Base-by-base conservation (phyloP, 2,797 vertebrate genomes). In the Phylloscopus collybita region DNA sequence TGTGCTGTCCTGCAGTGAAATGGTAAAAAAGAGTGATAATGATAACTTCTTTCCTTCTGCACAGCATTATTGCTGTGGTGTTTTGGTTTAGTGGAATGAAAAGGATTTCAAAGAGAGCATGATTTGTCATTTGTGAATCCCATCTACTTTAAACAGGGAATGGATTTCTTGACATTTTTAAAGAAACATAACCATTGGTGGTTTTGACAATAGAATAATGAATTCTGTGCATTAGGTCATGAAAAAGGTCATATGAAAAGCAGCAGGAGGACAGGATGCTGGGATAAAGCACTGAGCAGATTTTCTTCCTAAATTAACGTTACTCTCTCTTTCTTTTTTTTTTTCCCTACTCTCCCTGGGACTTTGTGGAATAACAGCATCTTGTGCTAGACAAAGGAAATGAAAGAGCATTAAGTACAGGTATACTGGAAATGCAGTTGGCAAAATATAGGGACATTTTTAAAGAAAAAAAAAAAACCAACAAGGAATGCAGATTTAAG, bases 401-500 rank as follows among this genome's bases (percentile, higher is more conserved):
- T 79, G 62, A 93, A 73, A 92, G 56, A 85, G 38, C 71, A 64
- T 90, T 91, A 93, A 88, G 62, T 49, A 62, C 22, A 95, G 86
- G 80, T 70, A 86, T 47, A 59, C 81, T 88, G 80, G 57, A 87
- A 89, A 88, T 18, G 49, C 3, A 2, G 44, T 50, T 69, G n/a
- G 80, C 66, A 71, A 90, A 96, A 83, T 89, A 70, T 17, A 50
- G 66, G 34, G 70, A 61, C 32, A 53, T 86, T 94, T 92, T 56
- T 90, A 51, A 71, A 80, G 51, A 66, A 85, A 85, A 82, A 85
- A 85, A 82, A 70, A 70, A 94, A 72, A 19, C 11, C 34, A 64
- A 65, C 18, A 87, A 92, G 72, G 87, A 96, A 96, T 95, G 92
- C 83, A 82, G 71, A 88, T 81, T 85, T 95, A 97, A 97, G 86